A percentile compares a stretch with the other conserved stretches of the same genome.
Conservation (phyloP, 2,888 invertebrate species). For the Onchidella celtica region DNA sequence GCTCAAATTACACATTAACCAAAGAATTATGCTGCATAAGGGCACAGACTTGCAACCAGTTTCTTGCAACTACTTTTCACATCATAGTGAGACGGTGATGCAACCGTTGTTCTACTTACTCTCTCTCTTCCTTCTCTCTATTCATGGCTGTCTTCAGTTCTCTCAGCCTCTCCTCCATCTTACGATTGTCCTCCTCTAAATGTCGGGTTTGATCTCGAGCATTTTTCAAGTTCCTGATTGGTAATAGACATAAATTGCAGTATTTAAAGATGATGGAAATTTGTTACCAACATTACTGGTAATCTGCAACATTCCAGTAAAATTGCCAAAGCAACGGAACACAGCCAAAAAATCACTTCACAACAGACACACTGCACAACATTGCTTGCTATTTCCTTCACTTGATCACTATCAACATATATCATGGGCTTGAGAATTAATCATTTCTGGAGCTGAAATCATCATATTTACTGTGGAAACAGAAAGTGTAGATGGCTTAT, state of each 20-base stretch:
- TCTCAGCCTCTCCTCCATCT: conserved; percentile 78
- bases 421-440: no score
- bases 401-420: neutral
- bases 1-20: no score
- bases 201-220: conserved; percentile 73
- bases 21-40: no score
- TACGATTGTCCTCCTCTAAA: conserved; percentile 75
- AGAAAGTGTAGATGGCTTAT: no score
- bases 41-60: no score
- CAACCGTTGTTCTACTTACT: no score
- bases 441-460: no score
- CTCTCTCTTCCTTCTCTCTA: conserved; percentile 77
- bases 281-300: conserved; percentile 13
- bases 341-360: neutral
- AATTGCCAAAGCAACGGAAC: neutral
- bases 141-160: conserved; percentile 78
- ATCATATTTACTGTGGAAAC: no score
- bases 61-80: no score
- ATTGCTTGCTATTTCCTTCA: neutral
- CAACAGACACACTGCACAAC: no score
- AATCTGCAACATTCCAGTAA: neutral
- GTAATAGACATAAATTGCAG: neutral
- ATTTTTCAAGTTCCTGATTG: conserved; percentile 68
- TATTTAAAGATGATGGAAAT: neutral
- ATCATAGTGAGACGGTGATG: no score